Percentiles rank a stretch among this genome's conserved stretches.
phyloP scores from a whole-genome alignment of 2,888 invertebrate genomes.

The Parnassius smintheus region DNA sequence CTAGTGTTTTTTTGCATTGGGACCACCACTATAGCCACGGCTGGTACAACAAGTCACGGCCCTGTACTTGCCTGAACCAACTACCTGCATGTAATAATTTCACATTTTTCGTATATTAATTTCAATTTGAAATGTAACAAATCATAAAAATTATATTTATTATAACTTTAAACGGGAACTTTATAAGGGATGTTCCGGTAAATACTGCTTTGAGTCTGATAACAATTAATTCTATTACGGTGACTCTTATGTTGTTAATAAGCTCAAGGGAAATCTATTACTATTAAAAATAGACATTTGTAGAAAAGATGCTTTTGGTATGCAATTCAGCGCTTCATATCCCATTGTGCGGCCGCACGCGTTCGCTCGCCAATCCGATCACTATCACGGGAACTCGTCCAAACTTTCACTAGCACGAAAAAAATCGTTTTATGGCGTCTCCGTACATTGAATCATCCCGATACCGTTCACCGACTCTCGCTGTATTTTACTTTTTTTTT shows the following conservation, averaged over 20 bases:
- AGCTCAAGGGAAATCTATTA: slow-evolving; percentile 11
- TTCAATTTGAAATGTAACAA: too few relatives aligned
- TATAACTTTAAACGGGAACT: too few relatives aligned
- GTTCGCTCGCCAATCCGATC: slow-evolving; percentile 35
- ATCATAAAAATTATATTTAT: too few relatives aligned
- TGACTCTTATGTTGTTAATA: neutral
- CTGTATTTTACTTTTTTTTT: slow-evolving; percentile 25
- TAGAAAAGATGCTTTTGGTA: slow-evolving; percentile 39
- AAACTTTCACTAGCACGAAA: slow-evolving; percentile 61
- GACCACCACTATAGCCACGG: too few relatives aligned
- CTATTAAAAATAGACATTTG: slow-evolving; percentile 24
- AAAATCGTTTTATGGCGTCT: slow-evolving; percentile 45
- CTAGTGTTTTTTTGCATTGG: too few relatives aligned
- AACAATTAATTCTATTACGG: too few relatives aligned
- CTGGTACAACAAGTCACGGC: too few relatives aligned
- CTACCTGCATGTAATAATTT: too few relatives aligned
- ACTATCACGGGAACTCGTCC: slow-evolving; percentile 39
- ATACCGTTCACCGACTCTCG: slow-evolving; percentile 55
- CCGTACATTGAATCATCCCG: slow-evolving; percentile 44
- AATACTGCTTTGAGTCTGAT: too few relatives aligned
- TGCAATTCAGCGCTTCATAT: slow-evolving; percentile 40
- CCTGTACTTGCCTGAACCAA: too few relatives aligned
- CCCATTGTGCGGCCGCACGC: slow-evolving; percentile 40
- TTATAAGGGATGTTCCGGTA: too few relatives aligned
- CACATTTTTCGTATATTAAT: too few relatives aligned